Conservation (phyloP, 2,888 invertebrate species). For the Agrotis clavis region DNA sequence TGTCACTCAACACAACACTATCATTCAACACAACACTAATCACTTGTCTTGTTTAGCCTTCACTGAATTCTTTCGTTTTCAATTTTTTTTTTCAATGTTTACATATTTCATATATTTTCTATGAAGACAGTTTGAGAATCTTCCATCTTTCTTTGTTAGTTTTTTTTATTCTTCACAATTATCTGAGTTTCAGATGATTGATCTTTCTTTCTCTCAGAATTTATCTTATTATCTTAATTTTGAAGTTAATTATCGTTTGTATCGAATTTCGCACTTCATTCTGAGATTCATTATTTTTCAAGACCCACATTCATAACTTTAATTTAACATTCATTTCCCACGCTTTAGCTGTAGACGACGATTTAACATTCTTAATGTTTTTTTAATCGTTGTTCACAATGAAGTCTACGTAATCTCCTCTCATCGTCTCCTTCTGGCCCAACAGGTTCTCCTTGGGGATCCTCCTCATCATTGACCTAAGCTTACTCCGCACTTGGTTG, state of each 20-base stretch:
- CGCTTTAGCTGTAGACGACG: background rate
- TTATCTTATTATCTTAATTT: background rate
- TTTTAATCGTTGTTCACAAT: conserved; percentile 85
- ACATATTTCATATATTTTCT: too few species aligned
- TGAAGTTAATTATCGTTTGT: background rate
- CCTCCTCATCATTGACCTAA: conserved; percentile 76
- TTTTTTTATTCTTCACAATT: background rate
- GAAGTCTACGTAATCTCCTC: conserved; percentile 85
- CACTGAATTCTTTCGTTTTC: background rate
- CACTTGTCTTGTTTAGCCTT: background rate
- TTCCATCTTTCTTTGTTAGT: background rate
- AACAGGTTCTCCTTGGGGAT: conserved; percentile 84
- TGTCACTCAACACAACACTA: conserved; percentile 12
- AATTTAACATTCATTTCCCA: conserved; percentile 22
- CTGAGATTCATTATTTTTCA: background rate
- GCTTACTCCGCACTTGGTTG: conserved; percentile 77
- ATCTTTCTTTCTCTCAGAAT: background rate
- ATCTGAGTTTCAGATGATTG: background rate
- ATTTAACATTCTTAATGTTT: background rate
- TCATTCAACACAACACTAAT: conserved; percentile 31
- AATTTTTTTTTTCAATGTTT: background rate
- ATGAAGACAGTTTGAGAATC: background rate
- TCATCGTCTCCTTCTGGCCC: conserved; percentile 67
- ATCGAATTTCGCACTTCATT: background rate
- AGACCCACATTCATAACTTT: background rate